phyloP scores from a whole-genome alignment of 1,140 invertebrate species.

The Rhagoletis zephyria region DNA sequence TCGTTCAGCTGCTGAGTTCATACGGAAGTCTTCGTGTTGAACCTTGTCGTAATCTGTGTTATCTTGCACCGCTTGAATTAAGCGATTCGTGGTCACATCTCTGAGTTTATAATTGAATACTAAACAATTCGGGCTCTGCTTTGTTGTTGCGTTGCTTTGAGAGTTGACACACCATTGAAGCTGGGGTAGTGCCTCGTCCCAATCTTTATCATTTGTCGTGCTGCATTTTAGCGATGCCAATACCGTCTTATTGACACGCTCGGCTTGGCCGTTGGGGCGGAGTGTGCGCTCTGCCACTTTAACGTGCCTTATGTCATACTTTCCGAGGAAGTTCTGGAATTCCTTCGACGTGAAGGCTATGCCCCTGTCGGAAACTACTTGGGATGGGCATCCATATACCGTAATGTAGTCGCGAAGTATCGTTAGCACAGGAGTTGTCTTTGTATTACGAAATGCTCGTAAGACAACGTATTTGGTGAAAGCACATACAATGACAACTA shows the following conservation, averaged over 20 bases:
- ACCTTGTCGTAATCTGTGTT: neutral
- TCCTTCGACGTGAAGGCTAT: neutral
- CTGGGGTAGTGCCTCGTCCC: neutral
- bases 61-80: neutral
- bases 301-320: neutral
- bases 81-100: neutral
- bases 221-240: neutral
- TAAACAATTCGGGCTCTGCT: neutral
- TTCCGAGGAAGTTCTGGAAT: neutral
- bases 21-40: no score
- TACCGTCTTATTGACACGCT: no score
- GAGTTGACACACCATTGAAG: no score
- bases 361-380: neutral
- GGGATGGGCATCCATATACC: neutral
- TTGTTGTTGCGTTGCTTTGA: constrained; percentile 11
- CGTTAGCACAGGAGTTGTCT: constrained; percentile 44
- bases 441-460: constrained; percentile 54
- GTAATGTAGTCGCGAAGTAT: neutral
- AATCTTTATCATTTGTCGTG: neutral
- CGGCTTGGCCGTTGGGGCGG: no score
- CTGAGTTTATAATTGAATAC: neutral
- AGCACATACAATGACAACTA: constrained; percentile 71
- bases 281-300: no score
- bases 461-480: constrained; percentile 58
- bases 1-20: neutral